Percentiles rank a stretch among this genome's conserved stretches.
These are phyloP conservation scores for Danio rerio DNA, from an alignment of 2,113 vertebrate species.

Conservation along the genomic window DNA sequence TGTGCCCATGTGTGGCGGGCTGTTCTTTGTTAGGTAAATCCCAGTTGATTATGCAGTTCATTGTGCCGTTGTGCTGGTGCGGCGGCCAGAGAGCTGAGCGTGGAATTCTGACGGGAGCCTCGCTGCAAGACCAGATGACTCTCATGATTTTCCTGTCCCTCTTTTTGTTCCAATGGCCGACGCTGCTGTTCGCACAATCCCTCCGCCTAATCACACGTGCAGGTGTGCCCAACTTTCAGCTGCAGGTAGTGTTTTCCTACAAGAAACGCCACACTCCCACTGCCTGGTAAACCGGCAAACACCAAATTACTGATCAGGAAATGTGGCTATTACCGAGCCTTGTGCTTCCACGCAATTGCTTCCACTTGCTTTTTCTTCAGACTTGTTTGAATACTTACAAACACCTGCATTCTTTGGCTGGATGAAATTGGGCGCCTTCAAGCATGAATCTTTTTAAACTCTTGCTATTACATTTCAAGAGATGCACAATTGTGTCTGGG, in stretches of 20 bases:
- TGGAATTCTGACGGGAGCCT: conserved; percentile 58
- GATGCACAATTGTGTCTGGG: conserved; percentile 21
- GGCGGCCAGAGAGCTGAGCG: conserved; percentile 63
- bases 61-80: conserved; percentile 61
- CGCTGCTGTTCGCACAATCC: conserved; percentile 44
- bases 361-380: conserved; percentile 4
- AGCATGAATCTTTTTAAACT: not conserved
- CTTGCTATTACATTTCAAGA: not conserved
- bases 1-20: conserved; percentile 48
- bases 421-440: not conserved
- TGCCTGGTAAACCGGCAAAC: not conserved
- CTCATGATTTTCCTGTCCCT: conserved; percentile 50
- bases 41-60: conserved; percentile 60
- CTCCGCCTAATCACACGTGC: conserved; percentile 16
- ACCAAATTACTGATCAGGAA: conserved; percentile 13
- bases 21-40: conserved; percentile 67
- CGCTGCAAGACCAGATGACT: conserved; percentile 63
- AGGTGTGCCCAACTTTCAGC: conserved; percentile 39
- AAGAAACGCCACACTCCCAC: not conserved
- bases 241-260: conserved; percentile 19
- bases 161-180: conserved; percentile 52
- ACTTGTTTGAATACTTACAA: not conserved
- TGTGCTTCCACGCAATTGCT: conserved; percentile 10
- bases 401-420: conserved; percentile 19
- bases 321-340: not conserved